These are phyloP conservation scores for Myrmecobius fasciatus DNA, from an alignment of 2,113 vertebrate species.

Conservation along the genomic window DNA sequence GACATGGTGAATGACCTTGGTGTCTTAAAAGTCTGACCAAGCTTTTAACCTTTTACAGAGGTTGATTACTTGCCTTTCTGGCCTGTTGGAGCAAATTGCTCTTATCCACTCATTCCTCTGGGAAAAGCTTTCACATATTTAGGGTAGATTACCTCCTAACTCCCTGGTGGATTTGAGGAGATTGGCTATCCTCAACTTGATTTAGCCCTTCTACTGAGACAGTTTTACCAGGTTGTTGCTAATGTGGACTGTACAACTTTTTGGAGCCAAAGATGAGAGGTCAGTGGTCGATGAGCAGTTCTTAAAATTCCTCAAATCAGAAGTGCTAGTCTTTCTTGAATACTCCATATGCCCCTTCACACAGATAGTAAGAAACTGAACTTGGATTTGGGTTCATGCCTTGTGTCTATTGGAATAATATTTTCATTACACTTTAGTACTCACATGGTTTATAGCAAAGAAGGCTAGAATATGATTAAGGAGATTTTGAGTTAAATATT, in stretches of 20 bases:
- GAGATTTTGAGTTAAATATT: background rate
- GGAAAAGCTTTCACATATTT: background rate
- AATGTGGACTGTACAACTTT: background rate
- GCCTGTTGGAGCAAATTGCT: background rate
- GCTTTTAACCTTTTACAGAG: background rate
- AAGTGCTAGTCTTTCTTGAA: background rate
- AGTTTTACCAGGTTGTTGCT: background rate
- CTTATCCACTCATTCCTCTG: background rate
- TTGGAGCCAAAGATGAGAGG: background rate
- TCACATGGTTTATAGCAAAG: background rate
- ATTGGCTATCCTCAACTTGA: background rate
- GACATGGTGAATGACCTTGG: background rate
- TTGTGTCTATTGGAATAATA: background rate
- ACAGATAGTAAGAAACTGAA: background rate
- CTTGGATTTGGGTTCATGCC: background rate
- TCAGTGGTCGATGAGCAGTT: background rate
- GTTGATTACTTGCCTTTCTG: background rate
- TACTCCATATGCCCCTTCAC: background rate
- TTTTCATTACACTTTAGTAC: background rate
- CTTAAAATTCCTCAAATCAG: background rate
- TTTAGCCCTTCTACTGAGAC: background rate
- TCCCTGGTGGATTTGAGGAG: background rate
- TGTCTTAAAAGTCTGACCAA: background rate
- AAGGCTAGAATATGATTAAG: background rate
- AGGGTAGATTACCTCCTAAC: background rate